Conservation (phyloP, 1,140 invertebrate genomes). For the Drosophila pachea region DNA sequence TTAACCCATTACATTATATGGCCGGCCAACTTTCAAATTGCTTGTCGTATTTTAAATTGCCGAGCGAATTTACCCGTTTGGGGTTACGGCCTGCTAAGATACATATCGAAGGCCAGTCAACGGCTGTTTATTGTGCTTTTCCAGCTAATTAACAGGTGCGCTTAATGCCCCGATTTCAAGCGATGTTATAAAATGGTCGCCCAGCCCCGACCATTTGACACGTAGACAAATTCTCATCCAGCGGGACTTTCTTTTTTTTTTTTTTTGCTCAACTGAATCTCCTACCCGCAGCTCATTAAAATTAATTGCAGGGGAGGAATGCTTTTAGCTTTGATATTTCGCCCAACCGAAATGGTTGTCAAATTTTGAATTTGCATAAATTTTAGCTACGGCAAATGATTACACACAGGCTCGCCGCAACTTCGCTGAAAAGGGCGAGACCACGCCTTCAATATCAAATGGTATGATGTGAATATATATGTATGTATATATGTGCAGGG, state of each 20-base stretch:
- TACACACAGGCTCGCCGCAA: too few species aligned
- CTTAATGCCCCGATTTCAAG: not conserved
- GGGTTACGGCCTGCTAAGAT: not conserved
- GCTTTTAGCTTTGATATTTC: too few species aligned
- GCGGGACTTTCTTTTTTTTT: not conserved
- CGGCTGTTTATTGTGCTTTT: not conserved
- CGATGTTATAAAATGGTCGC: not conserved
- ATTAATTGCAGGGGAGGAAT: too few species aligned
- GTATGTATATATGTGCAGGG: too few species aligned
- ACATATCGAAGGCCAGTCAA: constrained; percentile 7
- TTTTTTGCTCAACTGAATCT: too few species aligned
- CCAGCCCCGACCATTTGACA: not conserved
- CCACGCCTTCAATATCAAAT: too few species aligned
- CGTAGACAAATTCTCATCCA: not conserved
- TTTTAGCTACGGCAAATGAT: too few species aligned
- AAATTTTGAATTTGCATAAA: too few species aligned
- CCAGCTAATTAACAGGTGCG: constrained; percentile 4
- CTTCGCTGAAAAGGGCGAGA: too few species aligned
- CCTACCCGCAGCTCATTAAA: too few species aligned
- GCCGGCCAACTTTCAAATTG: constrained; percentile 44
- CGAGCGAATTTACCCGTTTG: not conserved
- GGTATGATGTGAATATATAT: too few species aligned
- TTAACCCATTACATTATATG: constrained; percentile 60
- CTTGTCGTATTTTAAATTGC: constrained; percentile 29
- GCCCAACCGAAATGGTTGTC: too few species aligned